Evolutionary conservation across 1,140 invertebrate species (phyloP).

Genomic region (Danaus plexippus): DNA sequence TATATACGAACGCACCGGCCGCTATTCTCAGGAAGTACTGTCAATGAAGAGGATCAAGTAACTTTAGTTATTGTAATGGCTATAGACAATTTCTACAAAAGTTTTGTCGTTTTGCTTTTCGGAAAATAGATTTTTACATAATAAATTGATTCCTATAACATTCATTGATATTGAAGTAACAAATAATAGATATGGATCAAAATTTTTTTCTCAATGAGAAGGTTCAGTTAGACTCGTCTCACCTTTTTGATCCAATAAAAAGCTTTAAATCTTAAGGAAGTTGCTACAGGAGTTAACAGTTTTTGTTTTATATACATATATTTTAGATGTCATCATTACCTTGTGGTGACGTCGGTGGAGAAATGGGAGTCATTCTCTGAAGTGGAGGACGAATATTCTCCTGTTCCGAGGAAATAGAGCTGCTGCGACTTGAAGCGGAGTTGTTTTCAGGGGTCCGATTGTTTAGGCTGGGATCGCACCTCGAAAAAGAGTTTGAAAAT

Average conservation of each 20-base stretch:
- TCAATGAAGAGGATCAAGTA: conserved; percentile 5
- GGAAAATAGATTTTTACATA: no score
- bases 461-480: conserved; percentile 31
- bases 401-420: conserved; percentile 60
- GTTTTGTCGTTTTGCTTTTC: no score
- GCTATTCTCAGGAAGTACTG: conserved; percentile 57
- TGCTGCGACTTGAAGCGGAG: conserved; percentile 56
- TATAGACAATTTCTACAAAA: no score
- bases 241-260: no score
- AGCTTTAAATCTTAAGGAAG: no score
- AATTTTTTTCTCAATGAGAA: no score
- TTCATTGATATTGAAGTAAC: no score
- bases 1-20: conserved; percentile 59
- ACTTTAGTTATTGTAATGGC: no score
- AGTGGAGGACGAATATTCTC: conserved; percentile 58
- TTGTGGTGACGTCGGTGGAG: conserved; percentile 55
- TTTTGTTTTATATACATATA: not conserved
- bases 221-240: no score
- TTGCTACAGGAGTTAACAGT: no score
- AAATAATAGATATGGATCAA: no score
- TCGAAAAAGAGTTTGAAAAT: conserved; percentile 13
- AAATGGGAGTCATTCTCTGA: conserved; percentile 54
- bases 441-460: conserved; percentile 47
- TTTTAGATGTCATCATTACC: conserved; percentile 21
- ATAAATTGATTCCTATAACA: no score